phyloP scores from a whole-genome alignment of 2,113 vertebrate species.

The Megalops atlanticus region DNA sequence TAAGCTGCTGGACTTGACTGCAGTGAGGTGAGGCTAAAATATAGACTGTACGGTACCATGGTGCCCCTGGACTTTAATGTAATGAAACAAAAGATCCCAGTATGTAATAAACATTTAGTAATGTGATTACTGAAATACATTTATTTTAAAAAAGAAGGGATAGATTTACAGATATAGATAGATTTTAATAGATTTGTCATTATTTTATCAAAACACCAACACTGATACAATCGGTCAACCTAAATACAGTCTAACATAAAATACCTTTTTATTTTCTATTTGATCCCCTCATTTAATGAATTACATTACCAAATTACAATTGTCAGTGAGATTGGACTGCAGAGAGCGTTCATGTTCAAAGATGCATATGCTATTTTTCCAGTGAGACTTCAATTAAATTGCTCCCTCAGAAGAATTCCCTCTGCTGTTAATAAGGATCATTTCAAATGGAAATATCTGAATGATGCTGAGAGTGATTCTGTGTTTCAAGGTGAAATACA shows the following conservation, averaged over 20 bases:
- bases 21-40: neutral
- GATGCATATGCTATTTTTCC: neutral
- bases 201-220: too few species aligned
- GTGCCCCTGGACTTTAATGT: neutral
- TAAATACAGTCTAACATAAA: neutral
- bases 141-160: too few species aligned
- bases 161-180: too few species aligned
- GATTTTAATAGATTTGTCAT: too few species aligned
- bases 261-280: neutral
- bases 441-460: conserved; percentile 12
- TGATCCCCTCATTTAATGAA: neutral
- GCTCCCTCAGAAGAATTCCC: neutral
- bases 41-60: neutral
- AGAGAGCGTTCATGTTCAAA: neutral
- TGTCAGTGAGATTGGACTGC: neutral
- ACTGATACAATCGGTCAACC: neutral
- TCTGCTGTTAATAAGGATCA: conserved; percentile 9
- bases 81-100: neutral
- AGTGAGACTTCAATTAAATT: neutral
- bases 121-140: too few species aligned
- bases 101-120: too few species aligned
- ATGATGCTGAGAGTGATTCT: neutral
- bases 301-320: too few species aligned
- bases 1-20: neutral
- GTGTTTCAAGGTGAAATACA: conserved; percentile 16